Base-by-base conservation (phyloP, 2,888 invertebrate species). In the Desoria tigrina region DNA sequence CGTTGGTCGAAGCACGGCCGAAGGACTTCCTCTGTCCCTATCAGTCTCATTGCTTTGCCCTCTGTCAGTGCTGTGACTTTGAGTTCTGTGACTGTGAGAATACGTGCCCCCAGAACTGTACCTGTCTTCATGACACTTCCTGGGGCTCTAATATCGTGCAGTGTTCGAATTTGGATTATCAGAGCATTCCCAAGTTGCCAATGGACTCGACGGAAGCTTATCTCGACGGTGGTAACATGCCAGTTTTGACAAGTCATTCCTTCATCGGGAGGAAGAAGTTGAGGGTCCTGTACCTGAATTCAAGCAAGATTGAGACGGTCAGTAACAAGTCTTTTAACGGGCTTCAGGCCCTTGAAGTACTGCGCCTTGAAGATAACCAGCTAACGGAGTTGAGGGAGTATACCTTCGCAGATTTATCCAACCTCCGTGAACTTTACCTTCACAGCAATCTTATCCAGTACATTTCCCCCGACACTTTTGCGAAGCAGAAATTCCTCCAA, bases 51-150 rank as follows among this genome's bases (percentile, higher is more conserved):
- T 96, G 96, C 82, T 94, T 94, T 81, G 90, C 94, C 45, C 85
- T 92, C 58, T 96, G 96, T 81, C 92, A 93, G 80, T 96, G 96
- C 82, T 96, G 96, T 82, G 94, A 94, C 80, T 95, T 92, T 80
- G 94, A 94, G 79, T 92, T 92, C 69, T 96, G 96, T 81, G 95
- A 95, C 81, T 96, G 96, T 82, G 93, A 95, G 83, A 93, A 94
- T 90, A 93, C 91, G 81, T 96, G 96, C 79, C 96, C 96, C 37
- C 86, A 87, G 77, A 92, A 92, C 78, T 96, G 96, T 83, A 89
- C 90, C 76, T 96, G 96, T 81, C 95, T 92, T 82, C 93, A 94
- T 81, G 95, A 96, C 79, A 90, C 92, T 80, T 88, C 90, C 72
- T 95, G 94, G 92, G 72, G 9, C 77, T 90, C 93, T 1, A 94